phyloP scores from a whole-genome alignment of 2,797 vertebrate genomes.

The Pipistrellus kuhlii region DNA sequence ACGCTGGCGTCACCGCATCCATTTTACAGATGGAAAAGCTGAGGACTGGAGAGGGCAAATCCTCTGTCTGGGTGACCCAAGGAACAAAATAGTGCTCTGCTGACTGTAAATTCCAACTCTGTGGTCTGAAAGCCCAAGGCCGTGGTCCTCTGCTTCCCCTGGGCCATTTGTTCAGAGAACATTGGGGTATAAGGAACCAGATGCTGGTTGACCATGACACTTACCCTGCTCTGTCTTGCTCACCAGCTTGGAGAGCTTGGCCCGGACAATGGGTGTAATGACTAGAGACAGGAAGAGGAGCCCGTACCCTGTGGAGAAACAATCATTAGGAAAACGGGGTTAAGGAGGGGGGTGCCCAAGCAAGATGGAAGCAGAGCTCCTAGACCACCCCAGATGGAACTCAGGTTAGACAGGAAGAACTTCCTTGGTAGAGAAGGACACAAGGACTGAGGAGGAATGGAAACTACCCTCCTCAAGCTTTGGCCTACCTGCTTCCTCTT shows the following conservation, averaged over 20 bases:
- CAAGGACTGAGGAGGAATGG: background rate
- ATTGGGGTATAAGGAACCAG: background rate
- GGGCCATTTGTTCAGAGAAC: background rate
- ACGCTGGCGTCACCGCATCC: background rate
- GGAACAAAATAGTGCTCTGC: background rate
- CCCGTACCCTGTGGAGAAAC: conserved; percentile 91
- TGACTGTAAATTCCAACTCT: background rate
- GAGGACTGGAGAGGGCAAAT: background rate
- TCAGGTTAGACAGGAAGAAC: background rate
- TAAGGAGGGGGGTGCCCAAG: background rate
- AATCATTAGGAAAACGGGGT: background rate
- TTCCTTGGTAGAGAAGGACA: background rate
- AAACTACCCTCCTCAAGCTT: background rate
- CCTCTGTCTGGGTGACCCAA: background rate
- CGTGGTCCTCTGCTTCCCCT: background rate
- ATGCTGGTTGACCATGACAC: background rate
- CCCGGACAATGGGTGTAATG: conserved; percentile 93
- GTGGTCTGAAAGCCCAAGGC: background rate
- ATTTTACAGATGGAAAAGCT: conserved; percentile 23
- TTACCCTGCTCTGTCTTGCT: conserved; percentile 94
- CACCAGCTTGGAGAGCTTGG: conserved; percentile 96
- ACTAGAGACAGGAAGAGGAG: conserved; percentile 93
- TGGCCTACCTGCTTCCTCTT: background rate
- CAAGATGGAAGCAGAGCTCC: background rate
- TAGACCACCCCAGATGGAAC: background rate